Conservation (phyloP, 2,888 invertebrate species). For the Melolontha melolontha region DNA sequence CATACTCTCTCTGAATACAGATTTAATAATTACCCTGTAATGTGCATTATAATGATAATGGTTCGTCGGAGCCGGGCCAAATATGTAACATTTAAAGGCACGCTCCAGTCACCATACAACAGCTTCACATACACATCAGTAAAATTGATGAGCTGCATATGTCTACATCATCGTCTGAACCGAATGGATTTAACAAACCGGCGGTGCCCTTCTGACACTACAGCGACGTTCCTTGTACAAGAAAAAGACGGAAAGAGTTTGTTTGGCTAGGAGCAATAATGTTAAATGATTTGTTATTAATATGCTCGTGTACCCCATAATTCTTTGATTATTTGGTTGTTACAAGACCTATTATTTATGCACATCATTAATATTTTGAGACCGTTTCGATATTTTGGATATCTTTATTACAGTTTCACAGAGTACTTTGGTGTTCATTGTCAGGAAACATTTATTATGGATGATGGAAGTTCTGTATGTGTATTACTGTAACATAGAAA, state of each 20-base stretch:
- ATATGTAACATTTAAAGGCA: conserved; percentile 43
- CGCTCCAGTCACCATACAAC: conserved; percentile 39
- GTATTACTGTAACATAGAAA: no score
- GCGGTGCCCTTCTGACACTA: conserved; percentile 24
- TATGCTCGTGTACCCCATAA: conserved; percentile 43
- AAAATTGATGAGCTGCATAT: conserved; percentile 53
- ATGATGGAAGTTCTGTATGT: no score
- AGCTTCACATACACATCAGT: conserved; percentile 41
- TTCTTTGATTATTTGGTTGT: conserved; percentile 44
- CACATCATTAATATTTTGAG: conserved; percentile 36
- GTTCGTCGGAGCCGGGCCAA: conserved; percentile 25
- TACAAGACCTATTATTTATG: conserved; percentile 42
- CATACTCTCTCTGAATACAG: conserved; percentile 53
- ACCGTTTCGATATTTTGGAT: conserved; percentile 27
- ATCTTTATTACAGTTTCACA: conserved; percentile 30
- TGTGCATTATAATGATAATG: conserved; percentile 60
- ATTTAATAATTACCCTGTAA: conserved; percentile 64
- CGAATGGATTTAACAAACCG: conserved; percentile 46
- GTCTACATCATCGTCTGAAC: conserved; percentile 49
- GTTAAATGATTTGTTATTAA: conserved; percentile 47
- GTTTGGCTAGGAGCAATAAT: conserved; percentile 41
- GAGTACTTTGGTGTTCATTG: no score
- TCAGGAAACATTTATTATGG: no score
- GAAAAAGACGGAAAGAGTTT: conserved; percentile 29
- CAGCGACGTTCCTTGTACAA: conserved; percentile 1